These are phyloP conservation scores for Eueides isabella DNA, from an alignment of 1,140 invertebrate species.

Conservation along the genomic window DNA sequence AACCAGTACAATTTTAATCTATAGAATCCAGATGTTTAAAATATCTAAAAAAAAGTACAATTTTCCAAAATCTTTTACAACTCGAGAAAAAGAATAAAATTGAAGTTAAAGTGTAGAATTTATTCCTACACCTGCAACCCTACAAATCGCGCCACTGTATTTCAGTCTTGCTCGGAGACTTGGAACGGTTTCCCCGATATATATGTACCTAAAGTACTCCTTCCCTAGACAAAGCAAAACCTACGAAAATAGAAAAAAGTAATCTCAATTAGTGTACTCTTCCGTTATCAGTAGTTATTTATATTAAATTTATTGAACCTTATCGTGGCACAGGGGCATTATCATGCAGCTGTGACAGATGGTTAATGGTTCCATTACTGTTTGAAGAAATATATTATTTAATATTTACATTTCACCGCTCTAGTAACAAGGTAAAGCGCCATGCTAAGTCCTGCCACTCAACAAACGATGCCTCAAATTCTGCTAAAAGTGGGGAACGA, in stretches of 20 bases:
- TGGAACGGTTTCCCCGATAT: neutral
- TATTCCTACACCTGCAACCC: constrained; percentile 8
- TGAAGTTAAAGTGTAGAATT: neutral
- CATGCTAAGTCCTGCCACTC: too few relatives aligned
- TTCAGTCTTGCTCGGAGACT: neutral
- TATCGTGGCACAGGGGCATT: too few relatives aligned
- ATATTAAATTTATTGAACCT: neutral
- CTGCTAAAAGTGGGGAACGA: too few relatives aligned
- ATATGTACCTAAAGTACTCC: neutral
- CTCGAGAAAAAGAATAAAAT: neutral
- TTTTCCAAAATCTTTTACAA: neutral
- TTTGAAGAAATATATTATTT: neutral
- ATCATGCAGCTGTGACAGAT: neutral
- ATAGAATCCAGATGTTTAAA: too few relatives aligned
- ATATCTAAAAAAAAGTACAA: too few relatives aligned
- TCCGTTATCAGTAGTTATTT: too few relatives aligned
- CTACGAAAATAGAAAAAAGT: neutral
- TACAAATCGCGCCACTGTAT: constrained; percentile 3
- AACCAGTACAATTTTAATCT: too few relatives aligned
- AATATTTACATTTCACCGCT: neutral
- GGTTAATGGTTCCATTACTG: neutral
- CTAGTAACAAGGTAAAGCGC: neutral
- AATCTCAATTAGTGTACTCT: neutral
- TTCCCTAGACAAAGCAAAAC: neutral
- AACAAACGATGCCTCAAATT: too few relatives aligned